phyloP scores from a whole-genome alignment of 1,140 invertebrate genomes.

The Cephus cinctus region DNA sequence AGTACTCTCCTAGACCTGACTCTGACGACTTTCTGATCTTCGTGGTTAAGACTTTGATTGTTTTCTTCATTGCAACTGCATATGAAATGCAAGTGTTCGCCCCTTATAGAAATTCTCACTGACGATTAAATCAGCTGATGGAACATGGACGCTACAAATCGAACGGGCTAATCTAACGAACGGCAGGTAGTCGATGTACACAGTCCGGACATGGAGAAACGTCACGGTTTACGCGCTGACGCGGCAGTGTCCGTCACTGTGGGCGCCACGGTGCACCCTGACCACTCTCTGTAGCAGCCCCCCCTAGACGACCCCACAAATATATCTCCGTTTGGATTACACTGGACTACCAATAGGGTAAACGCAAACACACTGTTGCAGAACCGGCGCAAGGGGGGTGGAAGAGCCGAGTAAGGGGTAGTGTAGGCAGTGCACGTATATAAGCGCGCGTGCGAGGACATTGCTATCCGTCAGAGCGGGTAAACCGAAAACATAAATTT shows the following conservation, averaged over 20 bases:
- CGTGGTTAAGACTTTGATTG: no score
- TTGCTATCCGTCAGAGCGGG: slow-evolving; percentile 56
- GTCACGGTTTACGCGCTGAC: slow-evolving; percentile 42
- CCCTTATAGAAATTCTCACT: no score
- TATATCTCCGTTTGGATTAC: slow-evolving; percentile 46
- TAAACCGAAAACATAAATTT: slow-evolving; percentile 57
- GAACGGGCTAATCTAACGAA: no score
- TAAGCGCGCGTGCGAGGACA: slow-evolving; percentile 38
- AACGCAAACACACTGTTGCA: slow-evolving; percentile 31
- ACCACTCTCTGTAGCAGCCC: slow-evolving; percentile 20
- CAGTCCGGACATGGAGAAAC: no score
- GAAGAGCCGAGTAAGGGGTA: neutral
- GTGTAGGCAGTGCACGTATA: slow-evolving; percentile 14
- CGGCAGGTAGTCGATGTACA: no score
- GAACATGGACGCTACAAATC: no score
- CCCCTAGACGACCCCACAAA: slow-evolving; percentile 18
- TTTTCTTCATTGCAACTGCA: no score
- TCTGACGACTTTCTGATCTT: no score
- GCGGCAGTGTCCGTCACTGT: slow-evolving; percentile 42
- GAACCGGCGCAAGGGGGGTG: neutral
- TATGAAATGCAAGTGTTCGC: no score
- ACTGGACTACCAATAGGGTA: slow-evolving; percentile 46
- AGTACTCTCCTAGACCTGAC: no score
- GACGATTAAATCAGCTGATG: no score
- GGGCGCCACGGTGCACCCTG: slow-evolving; percentile 30